These are phyloP conservation scores for Upupa epops DNA, from an alignment of 2,113 vertebrate genomes.

Conservation along the genomic window DNA sequence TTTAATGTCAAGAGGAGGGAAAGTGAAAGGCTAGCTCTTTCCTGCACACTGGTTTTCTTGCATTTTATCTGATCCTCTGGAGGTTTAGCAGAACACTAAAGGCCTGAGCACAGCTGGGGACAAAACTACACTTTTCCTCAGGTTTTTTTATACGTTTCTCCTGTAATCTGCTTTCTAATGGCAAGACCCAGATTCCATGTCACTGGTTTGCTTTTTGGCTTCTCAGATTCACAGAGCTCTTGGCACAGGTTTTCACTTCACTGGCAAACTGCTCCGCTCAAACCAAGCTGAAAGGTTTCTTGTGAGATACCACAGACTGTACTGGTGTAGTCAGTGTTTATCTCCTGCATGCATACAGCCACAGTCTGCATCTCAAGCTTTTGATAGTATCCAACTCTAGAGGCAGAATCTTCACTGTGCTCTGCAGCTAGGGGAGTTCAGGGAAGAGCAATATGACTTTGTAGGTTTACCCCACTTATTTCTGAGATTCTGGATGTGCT, in stretches of 20 bases:
- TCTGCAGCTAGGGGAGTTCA: neutral
- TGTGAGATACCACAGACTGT: neutral
- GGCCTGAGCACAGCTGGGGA: neutral
- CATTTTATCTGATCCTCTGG: neutral
- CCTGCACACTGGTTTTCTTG: neutral
- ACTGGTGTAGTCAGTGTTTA: neutral
- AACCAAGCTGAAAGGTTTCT: neutral
- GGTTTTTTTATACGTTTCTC: neutral
- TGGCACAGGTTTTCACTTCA: neutral
- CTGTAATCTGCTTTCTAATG: neutral
- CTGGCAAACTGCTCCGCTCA: neutral
- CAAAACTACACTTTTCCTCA: neutral
- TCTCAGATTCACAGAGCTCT: neutral
- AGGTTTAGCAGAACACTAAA: neutral
- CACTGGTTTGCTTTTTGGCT: neutral
- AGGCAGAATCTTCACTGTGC: neutral
- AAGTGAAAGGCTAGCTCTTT: neutral
- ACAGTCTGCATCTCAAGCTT: neutral
- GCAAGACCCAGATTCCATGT: neutral
- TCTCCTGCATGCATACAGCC: neutral
- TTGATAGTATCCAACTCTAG: accelerated
- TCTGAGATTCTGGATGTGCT: neutral
- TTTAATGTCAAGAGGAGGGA: neutral
- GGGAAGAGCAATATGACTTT: neutral
- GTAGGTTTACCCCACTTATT: neutral